Evolutionary conservation across 2,888 invertebrate genomes (phyloP).

Genomic region (Mimumesa dahlbomi): DNA sequence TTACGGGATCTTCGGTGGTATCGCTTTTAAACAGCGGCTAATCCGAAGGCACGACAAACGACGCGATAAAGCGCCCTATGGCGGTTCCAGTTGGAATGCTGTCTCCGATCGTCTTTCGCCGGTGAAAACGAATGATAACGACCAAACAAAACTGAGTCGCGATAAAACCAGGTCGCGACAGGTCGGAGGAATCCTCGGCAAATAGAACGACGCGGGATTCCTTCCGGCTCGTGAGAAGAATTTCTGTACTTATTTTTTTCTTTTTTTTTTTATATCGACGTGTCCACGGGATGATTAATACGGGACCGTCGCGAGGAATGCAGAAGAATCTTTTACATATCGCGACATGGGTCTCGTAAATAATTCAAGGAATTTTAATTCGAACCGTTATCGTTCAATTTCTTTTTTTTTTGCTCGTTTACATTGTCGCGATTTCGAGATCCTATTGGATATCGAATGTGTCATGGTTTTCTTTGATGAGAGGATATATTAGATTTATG

Average conservation of each 20-base stretch:
- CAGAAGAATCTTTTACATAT: too few species aligned
- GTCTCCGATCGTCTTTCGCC: slow-evolving; percentile 25
- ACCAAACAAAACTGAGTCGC: slow-evolving; percentile 62
- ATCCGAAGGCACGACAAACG: slow-evolving; percentile 72
- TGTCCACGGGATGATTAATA: too few species aligned
- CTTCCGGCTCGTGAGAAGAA: slow-evolving; percentile 11
- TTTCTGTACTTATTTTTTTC: slow-evolving; percentile 11
- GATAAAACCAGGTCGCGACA: slow-evolving; percentile 68
- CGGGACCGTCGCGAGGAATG: too few species aligned
- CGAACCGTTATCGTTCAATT: too few species aligned
- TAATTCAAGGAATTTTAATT: too few species aligned
- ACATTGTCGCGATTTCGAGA: too few species aligned
- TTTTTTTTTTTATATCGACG: too few species aligned
- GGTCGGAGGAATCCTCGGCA: slow-evolving; percentile 57
- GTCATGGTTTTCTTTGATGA: too few species aligned
- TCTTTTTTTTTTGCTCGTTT: too few species aligned
- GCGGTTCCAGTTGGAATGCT: slow-evolving; percentile 43
- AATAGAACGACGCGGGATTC: slow-evolving; percentile 39
- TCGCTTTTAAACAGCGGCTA: slow-evolving; percentile 70
- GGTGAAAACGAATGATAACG: slow-evolving; percentile 59
- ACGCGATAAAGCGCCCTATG: slow-evolving; percentile 58
- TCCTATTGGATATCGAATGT: too few species aligned
- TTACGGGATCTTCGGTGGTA: slow-evolving; percentile 46
- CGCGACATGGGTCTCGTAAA: too few species aligned
- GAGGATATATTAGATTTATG: too few species aligned